Percentiles rank a stretch among this genome's conserved stretches.
phyloP scores from a whole-genome alignment of 2,888 invertebrate species.

The Dioctria rufipes region DNA sequence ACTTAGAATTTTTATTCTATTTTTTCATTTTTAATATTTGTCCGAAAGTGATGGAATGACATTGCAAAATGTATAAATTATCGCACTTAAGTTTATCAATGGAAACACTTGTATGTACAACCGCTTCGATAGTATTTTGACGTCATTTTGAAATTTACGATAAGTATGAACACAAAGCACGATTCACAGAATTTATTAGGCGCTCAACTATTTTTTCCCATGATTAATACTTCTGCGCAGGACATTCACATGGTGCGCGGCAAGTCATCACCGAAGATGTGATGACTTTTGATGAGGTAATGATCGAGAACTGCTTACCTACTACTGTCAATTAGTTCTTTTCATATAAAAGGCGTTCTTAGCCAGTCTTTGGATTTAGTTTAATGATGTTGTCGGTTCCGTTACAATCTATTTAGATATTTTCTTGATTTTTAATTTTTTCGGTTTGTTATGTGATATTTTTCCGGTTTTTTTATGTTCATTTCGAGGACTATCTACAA shows the following conservation, averaged over 20 bases:
- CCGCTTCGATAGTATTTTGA: conserved; percentile 17
- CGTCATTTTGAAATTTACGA: conserved; percentile 13
- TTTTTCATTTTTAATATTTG: no score
- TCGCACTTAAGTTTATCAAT: not conserved
- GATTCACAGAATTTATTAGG: conserved; percentile 8
- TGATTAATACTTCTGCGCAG: conserved; percentile 32
- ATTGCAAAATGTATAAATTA: no score
- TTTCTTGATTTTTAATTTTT: no score
- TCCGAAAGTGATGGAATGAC: no score
- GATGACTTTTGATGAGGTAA: conserved; percentile 4
- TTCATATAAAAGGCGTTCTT: conserved; percentile 31
- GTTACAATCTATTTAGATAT: no score
- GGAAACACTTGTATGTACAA: conserved; percentile 23
- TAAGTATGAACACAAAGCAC: conserved; percentile 21
- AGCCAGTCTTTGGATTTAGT: not conserved
- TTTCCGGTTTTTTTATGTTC: no score
- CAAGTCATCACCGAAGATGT: not conserved
- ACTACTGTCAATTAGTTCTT: not conserved
- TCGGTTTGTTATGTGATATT: no score
- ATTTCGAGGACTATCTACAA: no score
- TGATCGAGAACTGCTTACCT: not conserved
- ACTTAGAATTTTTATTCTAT: no score
- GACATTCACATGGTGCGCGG: conserved; percentile 5
- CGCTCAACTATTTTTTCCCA: conserved; percentile 16
- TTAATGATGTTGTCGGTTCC: no score